Base-by-base conservation (phyloP, 2,888 invertebrate species). In the Xylota segnis region DNA sequence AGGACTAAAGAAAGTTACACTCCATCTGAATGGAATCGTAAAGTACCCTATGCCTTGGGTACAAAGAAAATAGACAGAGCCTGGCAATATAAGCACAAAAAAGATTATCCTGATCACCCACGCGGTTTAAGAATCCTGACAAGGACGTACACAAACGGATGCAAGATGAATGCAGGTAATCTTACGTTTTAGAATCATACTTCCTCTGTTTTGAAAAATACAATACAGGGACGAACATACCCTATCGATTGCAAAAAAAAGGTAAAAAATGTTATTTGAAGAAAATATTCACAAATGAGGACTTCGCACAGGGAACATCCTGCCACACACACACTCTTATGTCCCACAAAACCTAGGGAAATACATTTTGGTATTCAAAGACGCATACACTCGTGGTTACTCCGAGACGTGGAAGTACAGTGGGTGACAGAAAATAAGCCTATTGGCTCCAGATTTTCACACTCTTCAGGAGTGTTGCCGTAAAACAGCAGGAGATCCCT, bases 311-410 rank as follows among this genome's bases (percentile, higher is more conserved):
- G 2, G 6, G 52, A 52, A 52, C n/a, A 52, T 52, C n/a, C 29
- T 52, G 52, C 52, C 16, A 16, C 45, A 16, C 32, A 3, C 32
- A 45, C 5, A 47, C 18, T 12, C 12, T 16, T 9, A 47, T 10
- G 18, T 47, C 14, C 18, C 18, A 6, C 27, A 12, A n/a, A 27
- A 34, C 34, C 0, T 12, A 4, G 16, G 16, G 16, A 23, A 23
- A 23, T 23, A 16, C 4, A 18, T 56, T 32, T 56, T 56, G 3
- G 7, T 32, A 54, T 54, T 54, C 29, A 54, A 56, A 56, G 56
- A 16, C 54, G 14, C 14, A 7, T 32, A n/a, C 32, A 32, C 14
- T 32, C 32, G 7, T 32, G 9, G 32, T 23, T 34, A 16, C 4
- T 27, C 9, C n/a, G 0, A 7, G 12, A n/a, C 14, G 14, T 4